Base-by-base conservation (phyloP, 2,888 invertebrate genomes). In the Papilio elwesi region DNA sequence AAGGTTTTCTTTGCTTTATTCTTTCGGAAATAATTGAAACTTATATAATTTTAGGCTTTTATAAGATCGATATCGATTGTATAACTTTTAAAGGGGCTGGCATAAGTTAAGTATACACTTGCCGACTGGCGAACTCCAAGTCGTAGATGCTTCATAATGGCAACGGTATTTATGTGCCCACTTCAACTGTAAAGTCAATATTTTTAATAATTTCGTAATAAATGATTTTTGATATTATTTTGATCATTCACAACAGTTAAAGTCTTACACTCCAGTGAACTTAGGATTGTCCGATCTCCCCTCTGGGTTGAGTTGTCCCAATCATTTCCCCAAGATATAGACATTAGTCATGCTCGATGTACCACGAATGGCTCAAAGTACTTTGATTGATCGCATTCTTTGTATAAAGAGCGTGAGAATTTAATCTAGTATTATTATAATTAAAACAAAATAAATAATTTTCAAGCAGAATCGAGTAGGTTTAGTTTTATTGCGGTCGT, bases 321-420 rank as follows among this genome's bases (percentile, higher is more conserved):
- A 43, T 15, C 43, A 15, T 62, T n/a, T 43, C 59, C 43, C 59
- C 15, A 10, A 43, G 59, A 59, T 59, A 59, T 59, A 38, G 38
- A 38, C 43, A 62, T 62, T 62, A 62, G 59, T 62, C 43, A 43
- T 43, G 43, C 43, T 62, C 59, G 43, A 43, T 62, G 15, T 62
- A 15, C 10, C 43, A 2, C n/a, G 10, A 59, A 62, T 15, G 59
- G 38, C 36, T 59, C 8, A 36, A 36, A 6, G n/a, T 62, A 2
- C n/a, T 6, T 62, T 62, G 15, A 43, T 62, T n/a, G 38, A 59
- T 43, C 15, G 10, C 15, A n/a, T 15, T 59, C 4, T 0, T 43
- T 62, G 43, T 62, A 43, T 57, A 43, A 59, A 43, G n/a, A 13
- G n/a, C 43, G 59, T 62, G 59, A 62, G 59, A 62, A 62, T 43